Base-by-base conservation (phyloP, 1,140 invertebrate species). In the Drosophila paulistorum region DNA sequence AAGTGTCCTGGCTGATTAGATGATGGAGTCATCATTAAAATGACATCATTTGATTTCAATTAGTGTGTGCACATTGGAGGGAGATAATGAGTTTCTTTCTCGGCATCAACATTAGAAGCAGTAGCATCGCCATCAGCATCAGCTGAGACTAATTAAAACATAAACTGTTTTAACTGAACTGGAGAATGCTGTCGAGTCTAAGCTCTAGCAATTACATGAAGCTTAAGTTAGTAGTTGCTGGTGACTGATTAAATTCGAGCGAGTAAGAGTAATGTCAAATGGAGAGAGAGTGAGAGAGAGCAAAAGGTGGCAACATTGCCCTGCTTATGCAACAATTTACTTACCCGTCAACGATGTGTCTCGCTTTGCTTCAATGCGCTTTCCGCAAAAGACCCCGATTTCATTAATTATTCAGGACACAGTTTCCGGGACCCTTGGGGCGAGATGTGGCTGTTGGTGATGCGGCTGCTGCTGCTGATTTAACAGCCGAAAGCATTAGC, bases 391-490 rank as follows among this genome's bases (percentile, higher is more conserved):
- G 62, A 63, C 68, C 61, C 54, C 72, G 81, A 74, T 80, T 77
- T 84, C 77, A 80, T 84, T 84, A 84, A 84, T 81, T 85, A 84
- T 84, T 85, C 81, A 85, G 65, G 45, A 58, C 81, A 85, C 77
- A 73, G 74, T 64, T 20, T 51, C 23, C 57, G 33, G 45, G 17
- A 51, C 23, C 65, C 54, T 57, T 62, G 65, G 51, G 39, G 17
- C 17, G 14, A 48, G 45, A 23, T 30, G 30, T 30, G 30, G 30
- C 30, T 30, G 30, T 30, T 30, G 45, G 7, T 51, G 45, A 7
- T 51, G 17, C 37, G 54, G 41, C n/a, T n/a, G 17, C 42, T 71
- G 57, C 51, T 65, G 45, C 41, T 76, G 80, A 82, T 82, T 82
- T 82, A 67, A 79, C 62, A 79, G 68, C 57, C 59, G 63, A 64